These are phyloP conservation scores for Aldrovandia affinis DNA, from an alignment of 2,797 vertebrate genomes.

Conservation along the genomic window DNA sequence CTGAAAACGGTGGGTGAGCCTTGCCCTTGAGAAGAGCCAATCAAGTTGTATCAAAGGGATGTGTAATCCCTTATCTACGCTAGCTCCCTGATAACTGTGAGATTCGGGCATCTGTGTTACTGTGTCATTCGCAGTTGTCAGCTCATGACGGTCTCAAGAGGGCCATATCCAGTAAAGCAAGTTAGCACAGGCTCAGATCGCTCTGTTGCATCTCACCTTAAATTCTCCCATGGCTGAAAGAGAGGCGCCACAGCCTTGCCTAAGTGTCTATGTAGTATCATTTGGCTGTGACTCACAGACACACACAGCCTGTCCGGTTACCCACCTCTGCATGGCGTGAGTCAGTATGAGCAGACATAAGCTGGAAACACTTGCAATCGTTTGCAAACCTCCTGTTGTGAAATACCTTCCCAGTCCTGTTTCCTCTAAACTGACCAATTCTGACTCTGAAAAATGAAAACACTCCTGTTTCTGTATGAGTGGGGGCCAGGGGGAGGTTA, in stretches of 20 bases:
- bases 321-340: neutral
- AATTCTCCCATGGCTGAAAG: neutral
- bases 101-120: neutral
- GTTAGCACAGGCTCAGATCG: neutral
- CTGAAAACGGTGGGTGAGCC: neutral
- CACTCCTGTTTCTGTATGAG: neutral
- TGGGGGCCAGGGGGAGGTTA: neutral
- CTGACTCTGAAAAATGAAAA: neutral
- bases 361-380: neutral
- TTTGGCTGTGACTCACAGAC: neutral
- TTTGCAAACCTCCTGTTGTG: neutral
- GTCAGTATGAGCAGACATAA: neutral
- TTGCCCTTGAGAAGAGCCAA: neutral
- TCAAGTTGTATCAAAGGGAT: neutral
- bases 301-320: slow-evolving; percentile 9
- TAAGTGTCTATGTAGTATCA: neutral
- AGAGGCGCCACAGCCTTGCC: neutral
- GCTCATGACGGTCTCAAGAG: neutral
- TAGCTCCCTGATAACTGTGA: neutral
- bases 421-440: neutral
- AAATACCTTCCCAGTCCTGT: neutral
- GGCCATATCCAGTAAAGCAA: neutral
- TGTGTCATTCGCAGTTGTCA: neutral
- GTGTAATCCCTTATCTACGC: neutral
- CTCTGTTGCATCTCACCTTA: neutral